These are phyloP conservation scores for Chymomyza caudatula DNA, from an alignment of 2,888 invertebrate species.

Conservation along the genomic window DNA sequence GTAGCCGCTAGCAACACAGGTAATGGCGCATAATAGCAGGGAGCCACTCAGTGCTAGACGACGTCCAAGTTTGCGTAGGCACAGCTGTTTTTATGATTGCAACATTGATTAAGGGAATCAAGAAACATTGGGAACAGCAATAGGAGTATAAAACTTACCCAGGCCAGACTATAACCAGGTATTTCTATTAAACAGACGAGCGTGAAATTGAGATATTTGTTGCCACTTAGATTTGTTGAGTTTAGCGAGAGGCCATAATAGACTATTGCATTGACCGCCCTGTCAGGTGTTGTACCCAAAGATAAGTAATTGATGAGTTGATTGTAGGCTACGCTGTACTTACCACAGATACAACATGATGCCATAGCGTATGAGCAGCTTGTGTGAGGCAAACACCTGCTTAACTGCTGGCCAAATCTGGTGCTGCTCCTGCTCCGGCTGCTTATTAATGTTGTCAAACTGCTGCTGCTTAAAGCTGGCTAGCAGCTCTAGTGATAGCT, in stretches of 20 bases:
- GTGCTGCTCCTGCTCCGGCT: constrained; percentile 15
- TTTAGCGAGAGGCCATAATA: constrained; percentile 85
- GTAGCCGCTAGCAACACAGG: constrained; percentile 80
- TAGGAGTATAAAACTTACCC: constrained; percentile 57
- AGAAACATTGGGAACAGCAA: not conserved
- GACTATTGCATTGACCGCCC: constrained; percentile 83
- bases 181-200: constrained; percentile 82
- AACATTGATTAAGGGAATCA: not conserved
- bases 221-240: constrained; percentile 83
- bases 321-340: constrained; percentile 8
- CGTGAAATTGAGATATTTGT: constrained; percentile 84
- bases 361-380: constrained; percentile 78
- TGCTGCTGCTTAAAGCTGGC: constrained; percentile 76
- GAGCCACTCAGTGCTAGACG: constrained; percentile 80
- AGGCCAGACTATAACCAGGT: constrained; percentile 81
- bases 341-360: constrained; percentile 80
- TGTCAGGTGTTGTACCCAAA: constrained; percentile 27
- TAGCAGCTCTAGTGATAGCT: constrained; percentile 78
- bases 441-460: constrained; percentile 26
- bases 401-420: constrained; percentile 78
- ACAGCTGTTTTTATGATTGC: constrained; percentile 73
- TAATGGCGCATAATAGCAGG: constrained; percentile 79
- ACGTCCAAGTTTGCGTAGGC: constrained; percentile 80
- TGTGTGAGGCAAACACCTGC: constrained; percentile 78
- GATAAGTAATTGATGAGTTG: not conserved